Conservation (phyloP, 1,140 invertebrate genomes). For the Cepaea nemoralis region DNA sequence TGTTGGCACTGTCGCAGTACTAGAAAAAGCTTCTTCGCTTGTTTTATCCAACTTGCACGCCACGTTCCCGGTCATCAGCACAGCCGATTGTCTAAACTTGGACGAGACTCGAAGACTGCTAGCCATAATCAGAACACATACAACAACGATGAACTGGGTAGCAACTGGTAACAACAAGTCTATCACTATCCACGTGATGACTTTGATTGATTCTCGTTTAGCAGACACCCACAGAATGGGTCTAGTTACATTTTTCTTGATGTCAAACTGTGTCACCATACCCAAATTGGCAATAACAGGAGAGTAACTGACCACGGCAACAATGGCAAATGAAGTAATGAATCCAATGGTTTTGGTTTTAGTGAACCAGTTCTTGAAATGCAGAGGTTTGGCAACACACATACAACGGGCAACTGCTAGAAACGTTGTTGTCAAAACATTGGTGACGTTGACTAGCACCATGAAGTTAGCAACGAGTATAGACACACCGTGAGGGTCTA, state of each 20-base stretch:
- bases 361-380: not conserved
- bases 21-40: no score
- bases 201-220: not conserved
- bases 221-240: constrained; percentile 3
- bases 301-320: not conserved
- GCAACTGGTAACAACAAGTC: not conserved
- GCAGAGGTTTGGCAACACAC: no score
- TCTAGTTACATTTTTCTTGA: not conserved
- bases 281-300: not conserved
- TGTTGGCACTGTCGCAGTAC: no score
- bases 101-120: not conserved
- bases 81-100: not conserved
- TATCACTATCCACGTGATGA: not conserved
- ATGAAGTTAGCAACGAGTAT: not conserved
- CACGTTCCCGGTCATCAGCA: no score
- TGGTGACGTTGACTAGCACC: not conserved
- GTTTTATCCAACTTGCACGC: no score
- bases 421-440: not conserved
- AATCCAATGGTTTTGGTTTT: not conserved
- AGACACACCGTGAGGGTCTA: not conserved
- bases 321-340: not conserved
- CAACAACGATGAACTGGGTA: not conserved
- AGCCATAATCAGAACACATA: not conserved
- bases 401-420: no score
- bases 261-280: not conserved